phyloP scores from a whole-genome alignment of 2,888 invertebrate species.

The Frankliniella intonsa region DNA sequence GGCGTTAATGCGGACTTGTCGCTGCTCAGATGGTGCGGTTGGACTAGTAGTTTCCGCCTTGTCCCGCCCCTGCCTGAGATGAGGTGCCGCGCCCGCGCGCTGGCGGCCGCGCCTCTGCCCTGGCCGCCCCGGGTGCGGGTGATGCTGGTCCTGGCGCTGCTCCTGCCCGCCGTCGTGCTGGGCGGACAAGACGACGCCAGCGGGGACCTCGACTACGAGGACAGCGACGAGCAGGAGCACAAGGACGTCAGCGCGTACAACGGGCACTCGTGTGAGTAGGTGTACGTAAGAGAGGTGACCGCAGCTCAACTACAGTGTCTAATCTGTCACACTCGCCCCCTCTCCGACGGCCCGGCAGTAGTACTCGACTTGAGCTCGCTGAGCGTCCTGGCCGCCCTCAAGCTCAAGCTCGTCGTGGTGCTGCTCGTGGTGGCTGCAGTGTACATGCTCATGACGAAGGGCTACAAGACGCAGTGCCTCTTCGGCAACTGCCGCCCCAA shows the following conservation, averaged over 20 bases:
- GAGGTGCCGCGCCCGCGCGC: neutral
- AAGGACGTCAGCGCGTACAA: neutral
- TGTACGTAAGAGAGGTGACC: neutral
- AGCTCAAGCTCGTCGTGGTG: conserved; percentile 13
- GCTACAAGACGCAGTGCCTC: conserved; percentile 15
- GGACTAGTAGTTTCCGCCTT: no score
- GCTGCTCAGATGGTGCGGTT: no score
- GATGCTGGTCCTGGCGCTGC: neutral
- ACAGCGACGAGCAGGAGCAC: neutral
- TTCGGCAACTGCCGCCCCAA: conserved; percentile 13
- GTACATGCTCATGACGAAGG: conserved; percentile 3
- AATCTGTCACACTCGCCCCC: no score
- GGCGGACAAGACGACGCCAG: neutral
- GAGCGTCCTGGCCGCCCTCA: neutral
- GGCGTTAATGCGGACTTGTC: no score
- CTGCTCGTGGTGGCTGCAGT: neutral
- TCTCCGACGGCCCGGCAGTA: neutral
- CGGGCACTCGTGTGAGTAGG: neutral
- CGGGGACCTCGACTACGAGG: neutral
- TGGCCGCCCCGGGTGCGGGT: neutral
- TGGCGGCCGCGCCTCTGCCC: neutral
- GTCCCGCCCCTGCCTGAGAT: neutral
- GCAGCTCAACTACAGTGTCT: neutral
- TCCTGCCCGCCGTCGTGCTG: neutral
- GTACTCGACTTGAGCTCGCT: conserved; percentile 1